Evolutionary conservation across 1,140 invertebrate genomes (phyloP).

Genomic region (Whitmania pigra): DNA sequence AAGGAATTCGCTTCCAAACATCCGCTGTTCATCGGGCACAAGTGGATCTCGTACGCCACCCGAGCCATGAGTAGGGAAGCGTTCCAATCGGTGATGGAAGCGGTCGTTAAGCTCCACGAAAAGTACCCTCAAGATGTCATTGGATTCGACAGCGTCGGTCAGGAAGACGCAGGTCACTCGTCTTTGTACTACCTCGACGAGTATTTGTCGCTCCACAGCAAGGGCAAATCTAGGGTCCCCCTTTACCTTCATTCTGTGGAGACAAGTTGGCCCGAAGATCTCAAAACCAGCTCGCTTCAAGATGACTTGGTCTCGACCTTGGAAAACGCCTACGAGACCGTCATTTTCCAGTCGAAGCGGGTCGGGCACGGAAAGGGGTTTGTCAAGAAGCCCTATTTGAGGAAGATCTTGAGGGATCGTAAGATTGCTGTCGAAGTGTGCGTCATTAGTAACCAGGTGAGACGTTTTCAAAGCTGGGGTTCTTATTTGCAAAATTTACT

Average conservation of each 20-base stretch:
- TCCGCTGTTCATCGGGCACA: constrained; percentile 28
- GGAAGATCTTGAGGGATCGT: constrained; percentile 26
- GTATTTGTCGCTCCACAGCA: constrained; percentile 15
- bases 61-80: neutral
- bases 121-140: constrained; percentile 29
- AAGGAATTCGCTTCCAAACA: constrained; percentile 17
- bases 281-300: constrained; percentile 25
- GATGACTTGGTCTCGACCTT: constrained; percentile 27
- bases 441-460: constrained; percentile 29
- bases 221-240: constrained; percentile 23
- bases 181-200: constrained; percentile 28
- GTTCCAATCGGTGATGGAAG: constrained; percentile 14
- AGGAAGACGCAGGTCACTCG: constrained; percentile 32
- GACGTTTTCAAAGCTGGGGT: neutral
- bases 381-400: constrained; percentile 30
- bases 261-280: constrained; percentile 32
- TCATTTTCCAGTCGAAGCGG: constrained; percentile 28
- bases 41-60: constrained; percentile 23
- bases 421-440: constrained; percentile 30
- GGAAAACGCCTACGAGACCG: constrained; percentile 29
- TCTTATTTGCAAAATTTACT: neutral
- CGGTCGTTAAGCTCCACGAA: constrained; percentile 19
- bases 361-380: constrained; percentile 31
- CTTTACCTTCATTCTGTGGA: constrained; percentile 29
- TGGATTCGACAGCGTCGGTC: constrained; percentile 30